phyloP scores from a whole-genome alignment of 2,888 invertebrate genomes.

The Agriotes lineatus region DNA sequence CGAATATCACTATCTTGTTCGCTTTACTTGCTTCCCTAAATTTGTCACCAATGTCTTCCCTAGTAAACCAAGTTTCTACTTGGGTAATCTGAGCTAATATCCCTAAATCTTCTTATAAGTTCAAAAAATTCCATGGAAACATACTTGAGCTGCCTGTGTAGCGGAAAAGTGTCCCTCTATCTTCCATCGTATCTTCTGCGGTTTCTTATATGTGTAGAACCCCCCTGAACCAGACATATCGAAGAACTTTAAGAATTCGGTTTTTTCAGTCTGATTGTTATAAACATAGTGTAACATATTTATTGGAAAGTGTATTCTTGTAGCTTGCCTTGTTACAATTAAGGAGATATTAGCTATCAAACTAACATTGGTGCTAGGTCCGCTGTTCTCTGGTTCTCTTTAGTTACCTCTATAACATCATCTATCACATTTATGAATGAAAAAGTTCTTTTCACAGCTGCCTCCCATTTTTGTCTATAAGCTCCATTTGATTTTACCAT shows the following conservation, averaged over 20 bases:
- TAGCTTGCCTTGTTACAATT: slow-evolving; percentile 35
- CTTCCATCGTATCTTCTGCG: not conserved
- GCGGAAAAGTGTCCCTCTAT: slow-evolving; percentile 24
- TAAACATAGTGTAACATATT: no score
- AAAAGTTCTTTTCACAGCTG: slow-evolving; percentile 48
- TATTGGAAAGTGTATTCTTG: slow-evolving; percentile 37
- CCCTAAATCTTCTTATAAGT: slow-evolving; percentile 41
- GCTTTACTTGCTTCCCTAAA: not conserved
- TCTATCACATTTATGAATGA: slow-evolving; percentile 47
- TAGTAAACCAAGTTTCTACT: slow-evolving; percentile 23
- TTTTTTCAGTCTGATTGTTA: not conserved
- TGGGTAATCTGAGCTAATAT: slow-evolving; percentile 28
- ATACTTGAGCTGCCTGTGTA: slow-evolving; percentile 14
- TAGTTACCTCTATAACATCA: slow-evolving; percentile 40
- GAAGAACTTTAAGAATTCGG: not conserved
- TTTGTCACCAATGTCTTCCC: slow-evolving; percentile 21
- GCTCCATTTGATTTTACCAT: slow-evolving; percentile 9
- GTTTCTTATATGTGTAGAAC: slow-evolving; percentile 17
- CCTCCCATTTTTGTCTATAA: slow-evolving; percentile 30
- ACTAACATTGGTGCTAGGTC: not conserved
- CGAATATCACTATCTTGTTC: not conserved
- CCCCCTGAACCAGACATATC: slow-evolving; percentile 10
- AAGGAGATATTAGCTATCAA: slow-evolving; percentile 33
- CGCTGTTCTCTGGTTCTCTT: slow-evolving; percentile 29
- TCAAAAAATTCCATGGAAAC: slow-evolving; percentile 38